A percentile compares a stretch with the other conserved stretches of the same genome.
phyloP scores from a whole-genome alignment of 2,797 vertebrate species.

The Lepilemur ruficaudatus region DNA sequence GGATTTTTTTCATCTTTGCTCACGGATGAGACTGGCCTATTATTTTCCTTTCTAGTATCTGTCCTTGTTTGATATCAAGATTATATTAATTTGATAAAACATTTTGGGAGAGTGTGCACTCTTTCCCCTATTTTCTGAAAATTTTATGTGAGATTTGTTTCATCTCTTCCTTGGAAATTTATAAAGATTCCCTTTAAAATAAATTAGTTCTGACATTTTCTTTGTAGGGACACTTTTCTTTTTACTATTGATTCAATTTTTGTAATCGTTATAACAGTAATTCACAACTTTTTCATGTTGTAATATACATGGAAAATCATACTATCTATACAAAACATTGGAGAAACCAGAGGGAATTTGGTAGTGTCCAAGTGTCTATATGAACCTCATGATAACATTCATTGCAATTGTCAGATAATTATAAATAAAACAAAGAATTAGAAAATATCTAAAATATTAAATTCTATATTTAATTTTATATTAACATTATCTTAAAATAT shows the following conservation, averaged over 20 bases:
- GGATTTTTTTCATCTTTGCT: background rate
- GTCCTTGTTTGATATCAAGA: background rate
- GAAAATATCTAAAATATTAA: background rate
- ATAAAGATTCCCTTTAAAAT: background rate
- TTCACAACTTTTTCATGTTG: background rate
- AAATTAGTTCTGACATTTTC: background rate
- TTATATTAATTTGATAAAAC: background rate
- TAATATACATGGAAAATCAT: background rate
- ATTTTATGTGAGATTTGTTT: background rate
- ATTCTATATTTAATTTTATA: background rate
- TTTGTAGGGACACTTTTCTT: background rate
- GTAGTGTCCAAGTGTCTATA: background rate
- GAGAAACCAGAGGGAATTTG: background rate
- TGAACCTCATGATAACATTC: background rate
- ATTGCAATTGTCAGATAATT: background rate
- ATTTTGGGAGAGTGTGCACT: background rate
- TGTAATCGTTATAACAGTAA: background rate
- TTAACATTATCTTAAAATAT: constrained; percentile 16
- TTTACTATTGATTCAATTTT: background rate
- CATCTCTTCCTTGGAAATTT: background rate
- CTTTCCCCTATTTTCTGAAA: background rate
- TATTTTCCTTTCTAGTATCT: background rate
- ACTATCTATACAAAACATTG: background rate
- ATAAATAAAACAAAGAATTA: background rate
- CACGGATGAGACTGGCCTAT: background rate